Evolutionary conservation across 2,888 invertebrate species (phyloP).

Genomic region (Hylaea fasciaria): DNA sequence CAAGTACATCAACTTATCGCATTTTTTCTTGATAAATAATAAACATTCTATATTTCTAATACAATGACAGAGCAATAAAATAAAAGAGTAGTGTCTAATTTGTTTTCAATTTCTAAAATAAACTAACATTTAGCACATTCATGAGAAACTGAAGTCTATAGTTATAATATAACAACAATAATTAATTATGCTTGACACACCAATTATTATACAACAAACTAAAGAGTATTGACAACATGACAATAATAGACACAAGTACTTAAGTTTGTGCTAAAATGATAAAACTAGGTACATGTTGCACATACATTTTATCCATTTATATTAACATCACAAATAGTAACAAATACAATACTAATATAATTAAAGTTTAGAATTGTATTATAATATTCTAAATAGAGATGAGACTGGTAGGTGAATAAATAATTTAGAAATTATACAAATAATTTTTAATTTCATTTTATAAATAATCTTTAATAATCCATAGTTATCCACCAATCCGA

Average conservation of each 20-base stretch:
- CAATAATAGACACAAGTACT: conserved; percentile 18
- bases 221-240: conserved; percentile 5
- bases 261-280: conserved; percentile 11
- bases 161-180: conserved; percentile 22
- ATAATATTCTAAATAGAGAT: conserved; percentile 18
- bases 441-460: not conserved
- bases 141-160: conserved; percentile 17
- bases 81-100: not conserved
- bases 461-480: not conserved
- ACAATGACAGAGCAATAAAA: not conserved
- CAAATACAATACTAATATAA: conserved; percentile 26
- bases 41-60: not conserved
- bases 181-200: conserved; percentile 21
- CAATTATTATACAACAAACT: conserved; percentile 12
- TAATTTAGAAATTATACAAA: not conserved
- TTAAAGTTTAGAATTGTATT: conserved; percentile 17
- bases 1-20: too few relatives aligned
- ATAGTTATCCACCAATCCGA: too few relatives aligned
- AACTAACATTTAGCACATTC: conserved; percentile 8
- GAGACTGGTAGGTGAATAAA: conserved; percentile 12
- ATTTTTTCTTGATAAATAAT: too few relatives aligned
- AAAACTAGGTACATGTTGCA: conserved; percentile 8
- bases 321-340: conserved; percentile 18
- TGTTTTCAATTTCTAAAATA: conserved; percentile 17
- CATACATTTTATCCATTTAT: conserved; percentile 3